Conservation (phyloP, 1,140 invertebrate genomes). For the Lepidurus arcticus region DNA sequence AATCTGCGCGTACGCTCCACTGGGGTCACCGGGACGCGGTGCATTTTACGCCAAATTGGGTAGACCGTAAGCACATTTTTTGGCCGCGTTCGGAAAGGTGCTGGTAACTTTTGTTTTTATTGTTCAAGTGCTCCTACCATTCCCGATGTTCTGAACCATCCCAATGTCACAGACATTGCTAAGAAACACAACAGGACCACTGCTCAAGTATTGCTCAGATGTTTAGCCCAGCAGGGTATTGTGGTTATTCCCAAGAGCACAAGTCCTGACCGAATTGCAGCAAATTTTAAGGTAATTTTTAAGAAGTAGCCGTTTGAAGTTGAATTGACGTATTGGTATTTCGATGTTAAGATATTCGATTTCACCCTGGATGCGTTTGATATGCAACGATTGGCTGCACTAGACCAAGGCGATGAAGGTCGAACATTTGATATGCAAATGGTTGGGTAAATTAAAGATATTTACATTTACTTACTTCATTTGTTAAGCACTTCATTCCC, state of each 20-base stretch:
- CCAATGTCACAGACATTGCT: conserved; percentile 36
- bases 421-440: conserved; percentile 56
- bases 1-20: conserved; percentile 47
- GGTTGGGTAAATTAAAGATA: neutral
- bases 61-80: conserved; percentile 11
- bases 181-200: conserved; percentile 37
- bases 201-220: conserved; percentile 45
- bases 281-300: conserved; percentile 42
- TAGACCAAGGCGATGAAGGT: conserved; percentile 54
- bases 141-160: conserved; percentile 34
- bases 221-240: conserved; percentile 43
- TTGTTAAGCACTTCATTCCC: neutral
- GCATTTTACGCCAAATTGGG: conserved; percentile 27
- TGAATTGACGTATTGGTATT: neutral
- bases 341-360: conserved; percentile 50
- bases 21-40: conserved; percentile 41
- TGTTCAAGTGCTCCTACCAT: conserved; percentile 16
- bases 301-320: neutral
- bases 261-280: conserved; percentile 40
- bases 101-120: neutral
- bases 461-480: neutral
- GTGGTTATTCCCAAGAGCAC: conserved; percentile 47
- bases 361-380: conserved; percentile 52
- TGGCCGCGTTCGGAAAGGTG: no score
- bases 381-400: conserved; percentile 46